Evolutionary conservation across 2,888 invertebrate genomes (phyloP).

Genomic region (Melanostoma mellinum): DNA sequence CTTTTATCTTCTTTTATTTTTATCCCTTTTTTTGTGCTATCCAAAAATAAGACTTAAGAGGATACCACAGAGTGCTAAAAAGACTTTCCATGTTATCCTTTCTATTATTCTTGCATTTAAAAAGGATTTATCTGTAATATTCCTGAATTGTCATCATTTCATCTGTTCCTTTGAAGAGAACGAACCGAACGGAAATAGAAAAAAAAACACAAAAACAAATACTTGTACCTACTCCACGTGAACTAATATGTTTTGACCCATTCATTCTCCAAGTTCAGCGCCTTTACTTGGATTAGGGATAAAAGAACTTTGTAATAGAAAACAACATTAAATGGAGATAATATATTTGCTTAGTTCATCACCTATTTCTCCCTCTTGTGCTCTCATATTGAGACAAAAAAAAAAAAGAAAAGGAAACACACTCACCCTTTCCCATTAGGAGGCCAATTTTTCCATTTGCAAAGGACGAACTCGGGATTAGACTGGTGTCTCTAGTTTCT

Average conservation of each 20-base stretch:
- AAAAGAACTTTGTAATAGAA: conserved; percentile 50
- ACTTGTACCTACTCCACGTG: background rate
- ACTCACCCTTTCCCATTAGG: too few species aligned
- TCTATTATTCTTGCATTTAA: conserved; percentile 70
- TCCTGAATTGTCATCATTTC: conserved; percentile 64
- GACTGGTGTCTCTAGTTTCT: too few species aligned
- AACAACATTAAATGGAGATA: conserved; percentile 58
- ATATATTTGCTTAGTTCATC: conserved; percentile 50
- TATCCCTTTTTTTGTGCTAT: background rate
- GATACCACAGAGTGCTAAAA: conserved; percentile 62
- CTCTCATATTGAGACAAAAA: background rate
- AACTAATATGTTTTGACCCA: background rate
- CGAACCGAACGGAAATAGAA: too few species aligned
- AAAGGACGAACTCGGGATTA: too few species aligned
- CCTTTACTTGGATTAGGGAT: conserved; percentile 57
- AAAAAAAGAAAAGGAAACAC: too few species aligned
- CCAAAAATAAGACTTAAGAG: conserved; percentile 12
- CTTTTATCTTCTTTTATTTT: conserved; percentile 23
- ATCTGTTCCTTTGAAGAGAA: conserved; percentile 2
- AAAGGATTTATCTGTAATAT: conserved; percentile 72
- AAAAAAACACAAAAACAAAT: background rate
- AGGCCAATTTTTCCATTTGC: too few species aligned
- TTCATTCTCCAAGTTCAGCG: conserved; percentile 30
- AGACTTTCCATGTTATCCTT: conserved; percentile 71
- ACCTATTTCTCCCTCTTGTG: conserved; percentile 26